phyloP scores from a whole-genome alignment of 2,113 vertebrate genomes.

The Cavia aperea region DNA sequence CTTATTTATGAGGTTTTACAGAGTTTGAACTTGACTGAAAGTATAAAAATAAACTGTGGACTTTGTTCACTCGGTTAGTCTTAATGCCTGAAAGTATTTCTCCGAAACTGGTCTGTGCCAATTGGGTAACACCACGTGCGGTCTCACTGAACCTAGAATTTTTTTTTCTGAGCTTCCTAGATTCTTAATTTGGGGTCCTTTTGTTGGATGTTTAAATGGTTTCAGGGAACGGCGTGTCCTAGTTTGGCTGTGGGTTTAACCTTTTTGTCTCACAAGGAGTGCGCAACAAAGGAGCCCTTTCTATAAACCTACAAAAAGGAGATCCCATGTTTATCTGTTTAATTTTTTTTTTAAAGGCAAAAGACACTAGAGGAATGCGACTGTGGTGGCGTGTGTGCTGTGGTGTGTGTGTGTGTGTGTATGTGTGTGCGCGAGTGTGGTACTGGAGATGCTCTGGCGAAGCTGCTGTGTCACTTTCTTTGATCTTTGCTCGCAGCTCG shows the following conservation, averaged over 20 bases:
- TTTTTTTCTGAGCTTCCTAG: slow-evolving; percentile 72
- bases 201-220: slow-evolving; percentile 61
- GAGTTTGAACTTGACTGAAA: slow-evolving; percentile 78
- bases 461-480: slow-evolving; percentile 75
- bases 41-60: slow-evolving; percentile 83
- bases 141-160: slow-evolving; percentile 68
- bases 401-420: slow-evolving; percentile 35
- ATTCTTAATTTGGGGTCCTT: slow-evolving; percentile 70
- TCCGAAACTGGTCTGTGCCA: slow-evolving; percentile 70
- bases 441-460: slow-evolving; percentile 78
- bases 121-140: slow-evolving; percentile 62
- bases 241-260: slow-evolving; percentile 74
- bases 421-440: slow-evolving; percentile 3
- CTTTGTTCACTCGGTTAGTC: slow-evolving; percentile 76
- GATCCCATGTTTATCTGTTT: slow-evolving; percentile 71
- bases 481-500: slow-evolving; percentile 61
- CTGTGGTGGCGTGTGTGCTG: slow-evolving; percentile 60
- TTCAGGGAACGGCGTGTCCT: slow-evolving; percentile 73
- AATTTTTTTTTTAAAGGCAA: slow-evolving; percentile 79
- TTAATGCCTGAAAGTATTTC: slow-evolving; percentile 59
- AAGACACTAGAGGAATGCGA: slow-evolving; percentile 91
- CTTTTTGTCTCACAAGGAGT: slow-evolving; percentile 80
- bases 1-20: slow-evolving; percentile 78
- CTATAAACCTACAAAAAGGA: slow-evolving; percentile 77
- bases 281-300: slow-evolving; percentile 81